Evolutionary conservation across 1,140 invertebrate species (phyloP), one percentile per base, ranked within the genome.

Genomic region (Scaptomyza pallida): DNA sequence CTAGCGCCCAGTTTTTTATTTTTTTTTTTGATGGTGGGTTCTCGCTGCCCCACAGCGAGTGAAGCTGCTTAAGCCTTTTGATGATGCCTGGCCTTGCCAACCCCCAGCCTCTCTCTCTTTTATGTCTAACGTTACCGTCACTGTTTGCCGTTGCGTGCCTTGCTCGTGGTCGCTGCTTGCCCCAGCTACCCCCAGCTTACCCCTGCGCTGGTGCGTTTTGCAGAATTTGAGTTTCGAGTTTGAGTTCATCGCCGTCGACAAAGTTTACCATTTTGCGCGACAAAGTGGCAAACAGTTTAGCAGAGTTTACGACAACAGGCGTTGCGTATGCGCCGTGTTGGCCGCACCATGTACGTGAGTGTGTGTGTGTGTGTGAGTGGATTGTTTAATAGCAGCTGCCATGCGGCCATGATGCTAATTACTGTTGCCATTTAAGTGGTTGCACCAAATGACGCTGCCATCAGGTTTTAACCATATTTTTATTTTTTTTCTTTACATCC

Each of bases 211-310:
- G 56, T 21, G 41, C 45, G 55, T 47, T 59, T 19, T 15, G 26
- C 57, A 50, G 57, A 45, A 56, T 57, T 57, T 45, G 55, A 59
- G 56, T 47, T 57, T 44, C 43, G 33, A 59, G 68, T 71, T 71
- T 71, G 73, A 88, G 81, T 88, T 88, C 81, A 86, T 78, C 65
- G 81, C 77, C 64, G 76, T 77, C 76, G 81, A 86, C 65, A 86
- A 86, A 86, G 81, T 88, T 86, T 88, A 78, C 64, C 82, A 86
- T 86, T 86, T 88, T 86, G 81, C 81, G 81, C 81, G 81, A 86
- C 81, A 86, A 86, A 86, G 81, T 86, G 81, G 81, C 81, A 86
- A 86, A 86, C 81, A 86, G 81, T 86, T 86, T 86, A 86, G 81
- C 82, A 86, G 81, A 86, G 82, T 86, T 86, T 86, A 86, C 81